A percentile compares a stretch with the other conserved stretches of the same genome.
Evolutionary conservation across 2,888 invertebrate genomes (phyloP).

Genomic region (Megaustenia siamemsis): DNA sequence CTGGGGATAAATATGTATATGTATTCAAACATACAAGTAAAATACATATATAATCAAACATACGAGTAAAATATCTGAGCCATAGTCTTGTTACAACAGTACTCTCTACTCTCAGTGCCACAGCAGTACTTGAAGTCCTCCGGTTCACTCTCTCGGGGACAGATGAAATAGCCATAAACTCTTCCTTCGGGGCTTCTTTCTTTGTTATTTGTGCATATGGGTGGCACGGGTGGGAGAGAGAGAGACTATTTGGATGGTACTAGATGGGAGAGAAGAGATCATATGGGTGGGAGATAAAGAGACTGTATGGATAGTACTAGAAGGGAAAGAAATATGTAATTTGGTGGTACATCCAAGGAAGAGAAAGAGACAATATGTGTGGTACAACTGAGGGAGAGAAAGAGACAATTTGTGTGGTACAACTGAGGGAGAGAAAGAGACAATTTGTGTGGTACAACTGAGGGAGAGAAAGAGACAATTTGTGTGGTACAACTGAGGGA

Average conservation of each 20-base stretch:
- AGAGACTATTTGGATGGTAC: not conserved
- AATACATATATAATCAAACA: not conserved
- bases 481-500: no score
- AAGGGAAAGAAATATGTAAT: no score
- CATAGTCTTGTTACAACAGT: constrained; percentile 54
- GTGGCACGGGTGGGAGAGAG: constrained; percentile 15
- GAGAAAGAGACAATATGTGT: no score
- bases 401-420: no score
- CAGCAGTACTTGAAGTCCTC: constrained; percentile 55
- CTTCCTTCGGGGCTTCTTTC: constrained; percentile 49
- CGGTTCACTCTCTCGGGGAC: constrained; percentile 54
- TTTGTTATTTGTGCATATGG: constrained; percentile 57
- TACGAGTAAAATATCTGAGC: constrained; percentile 44
- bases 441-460: no score
- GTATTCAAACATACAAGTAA: not conserved
- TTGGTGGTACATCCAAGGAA: no score
- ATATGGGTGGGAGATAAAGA: no score
- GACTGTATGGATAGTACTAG: no score
- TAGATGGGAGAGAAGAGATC: not conserved
- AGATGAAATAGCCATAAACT: constrained; percentile 58
- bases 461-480: no score
- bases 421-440: no score
- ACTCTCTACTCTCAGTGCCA: constrained; percentile 51
- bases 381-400: no score
- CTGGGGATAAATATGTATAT: not conserved